Percentiles rank a stretch among this genome's conserved stretches.
Conservation (phyloP, 2,797 vertebrate genomes). For the Melopsittacus undulatus region DNA sequence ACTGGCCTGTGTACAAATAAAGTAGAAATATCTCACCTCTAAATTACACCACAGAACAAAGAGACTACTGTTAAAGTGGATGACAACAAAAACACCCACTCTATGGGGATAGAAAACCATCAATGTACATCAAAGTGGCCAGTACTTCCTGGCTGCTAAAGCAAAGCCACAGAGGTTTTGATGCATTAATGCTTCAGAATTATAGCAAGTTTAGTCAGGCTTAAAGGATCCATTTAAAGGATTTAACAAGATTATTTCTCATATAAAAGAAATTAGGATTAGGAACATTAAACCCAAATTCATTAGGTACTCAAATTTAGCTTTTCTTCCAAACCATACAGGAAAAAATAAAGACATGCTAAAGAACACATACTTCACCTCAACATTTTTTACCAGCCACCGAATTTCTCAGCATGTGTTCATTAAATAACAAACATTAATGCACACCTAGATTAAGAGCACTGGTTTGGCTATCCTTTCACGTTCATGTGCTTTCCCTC, state of each 20-base stretch:
- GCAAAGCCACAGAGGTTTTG: background rate
- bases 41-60: background rate
- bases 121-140: background rate
- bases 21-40: background rate
- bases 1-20: background rate
- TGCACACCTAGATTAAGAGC: background rate
- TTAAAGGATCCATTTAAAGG: conserved; percentile 29
- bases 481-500: background rate
- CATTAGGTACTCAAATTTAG: background rate
- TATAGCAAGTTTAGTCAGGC: background rate
- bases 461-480: background rate
- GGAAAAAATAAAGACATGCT: background rate
- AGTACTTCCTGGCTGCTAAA: background rate
- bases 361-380: background rate
- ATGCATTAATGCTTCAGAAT: background rate
- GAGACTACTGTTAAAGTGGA: background rate
- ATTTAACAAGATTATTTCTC: conserved; percentile 43
- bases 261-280: conserved; percentile 16
- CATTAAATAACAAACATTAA: background rate
- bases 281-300: background rate
- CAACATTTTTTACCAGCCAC: background rate
- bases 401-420: background rate
- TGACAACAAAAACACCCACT: background rate
- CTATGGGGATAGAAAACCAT: background rate
- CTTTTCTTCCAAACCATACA: background rate